phyloP scores from a whole-genome alignment of 2,113 vertebrate genomes.

The Romanogobio albipinnatus region DNA sequence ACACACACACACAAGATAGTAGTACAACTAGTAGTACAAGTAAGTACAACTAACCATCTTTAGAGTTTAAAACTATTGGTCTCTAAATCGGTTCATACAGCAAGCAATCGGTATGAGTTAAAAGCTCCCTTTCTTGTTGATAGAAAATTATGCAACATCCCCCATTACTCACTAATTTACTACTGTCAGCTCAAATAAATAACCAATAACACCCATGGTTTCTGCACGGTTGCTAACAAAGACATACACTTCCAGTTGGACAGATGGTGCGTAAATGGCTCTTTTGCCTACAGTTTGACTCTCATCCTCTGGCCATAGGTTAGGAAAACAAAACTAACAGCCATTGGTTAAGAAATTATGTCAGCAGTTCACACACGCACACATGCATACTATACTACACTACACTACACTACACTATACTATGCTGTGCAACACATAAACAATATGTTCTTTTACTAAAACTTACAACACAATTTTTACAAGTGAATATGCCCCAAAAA shows the following conservation, averaged over 20 bases:
- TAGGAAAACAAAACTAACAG: not conserved
- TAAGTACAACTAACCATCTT: no score
- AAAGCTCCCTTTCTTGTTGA: not conserved
- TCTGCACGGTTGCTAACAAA: not conserved
- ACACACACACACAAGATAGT: no score
- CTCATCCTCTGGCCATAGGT: not conserved
- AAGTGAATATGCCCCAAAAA: not conserved
- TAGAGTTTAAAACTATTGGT: not conserved
- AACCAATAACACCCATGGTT: not conserved
- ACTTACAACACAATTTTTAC: not conserved
- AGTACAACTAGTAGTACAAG: no score
- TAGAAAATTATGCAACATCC: not conserved
- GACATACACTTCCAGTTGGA: not conserved
- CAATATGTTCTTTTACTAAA: not conserved
- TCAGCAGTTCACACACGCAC: not conserved
- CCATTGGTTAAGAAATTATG: slow-evolving; percentile 9
- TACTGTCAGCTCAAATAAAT: not conserved
- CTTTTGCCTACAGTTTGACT: not conserved
- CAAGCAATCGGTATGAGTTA: not conserved
- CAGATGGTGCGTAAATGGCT: not conserved
- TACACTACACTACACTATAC: not conserved
- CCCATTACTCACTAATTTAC: not conserved
- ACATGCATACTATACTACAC: no score
- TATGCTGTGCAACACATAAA: not conserved
- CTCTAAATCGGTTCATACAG: not conserved